Evolutionary conservation across 2,113 vertebrate genomes (phyloP).

Genomic region (Crotalus viridis): DNA sequence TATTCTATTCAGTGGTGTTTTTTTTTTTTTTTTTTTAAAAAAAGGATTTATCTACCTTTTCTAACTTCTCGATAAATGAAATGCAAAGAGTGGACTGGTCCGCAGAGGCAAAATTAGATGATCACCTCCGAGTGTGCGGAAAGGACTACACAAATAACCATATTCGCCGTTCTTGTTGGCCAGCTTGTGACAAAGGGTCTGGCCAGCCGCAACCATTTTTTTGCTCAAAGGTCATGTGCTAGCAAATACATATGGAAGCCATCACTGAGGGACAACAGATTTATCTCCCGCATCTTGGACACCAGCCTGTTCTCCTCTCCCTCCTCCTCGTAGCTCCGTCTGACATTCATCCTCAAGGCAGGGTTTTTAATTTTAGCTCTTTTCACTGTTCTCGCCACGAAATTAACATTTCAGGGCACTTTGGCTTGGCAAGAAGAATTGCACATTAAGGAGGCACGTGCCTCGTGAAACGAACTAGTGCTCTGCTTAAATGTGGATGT

Average conservation of each 20-base stretch:
- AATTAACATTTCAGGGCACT: neutral
- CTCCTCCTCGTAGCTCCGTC: neutral
- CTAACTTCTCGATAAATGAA: neutral
- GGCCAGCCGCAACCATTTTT: neutral
- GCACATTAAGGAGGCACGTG: neutral
- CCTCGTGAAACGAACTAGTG: neutral
- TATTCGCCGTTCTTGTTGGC: neutral
- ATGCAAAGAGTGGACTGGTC: neutral
- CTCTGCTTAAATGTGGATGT: neutral
- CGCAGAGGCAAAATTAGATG: neutral
- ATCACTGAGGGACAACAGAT: neutral
- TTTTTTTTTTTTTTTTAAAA: neutral
- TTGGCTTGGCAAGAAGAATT: neutral
- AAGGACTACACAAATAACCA: neutral
- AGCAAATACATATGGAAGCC: fast-evolving
- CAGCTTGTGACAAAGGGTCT: neutral
- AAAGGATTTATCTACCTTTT: neutral
- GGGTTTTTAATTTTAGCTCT: neutral
- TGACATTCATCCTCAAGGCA: neutral
- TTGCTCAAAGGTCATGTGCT: neutral
- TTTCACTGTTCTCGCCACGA: neutral
- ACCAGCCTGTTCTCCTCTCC: neutral
- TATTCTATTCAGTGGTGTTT: neutral
- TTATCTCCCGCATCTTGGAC: neutral
- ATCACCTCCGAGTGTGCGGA: fast-evolving